These are phyloP conservation scores for Coracias cyanogaster DNA, from an alignment of 2,797 vertebrate genomes.

Conservation along the genomic window DNA sequence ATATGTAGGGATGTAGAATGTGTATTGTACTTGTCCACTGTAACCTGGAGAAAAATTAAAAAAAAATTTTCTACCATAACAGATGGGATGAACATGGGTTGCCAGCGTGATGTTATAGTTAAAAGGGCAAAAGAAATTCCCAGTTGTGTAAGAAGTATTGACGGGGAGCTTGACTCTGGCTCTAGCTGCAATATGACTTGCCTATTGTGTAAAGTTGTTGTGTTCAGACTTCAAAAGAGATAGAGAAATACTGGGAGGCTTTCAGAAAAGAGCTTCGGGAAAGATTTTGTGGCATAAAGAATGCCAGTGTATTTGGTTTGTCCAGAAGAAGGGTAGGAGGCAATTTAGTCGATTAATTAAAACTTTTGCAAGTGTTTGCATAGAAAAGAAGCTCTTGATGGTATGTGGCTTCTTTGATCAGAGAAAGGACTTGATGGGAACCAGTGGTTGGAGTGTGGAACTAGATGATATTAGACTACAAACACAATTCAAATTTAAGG, in stretches of 20 bases:
- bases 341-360: conserved; percentile 36
- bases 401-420: conserved; percentile 32
- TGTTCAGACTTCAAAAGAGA: background rate
- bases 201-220: background rate
- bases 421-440: background rate
- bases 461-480: background rate
- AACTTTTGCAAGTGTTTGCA: conserved; percentile 25
- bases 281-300: background rate
- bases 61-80: background rate
- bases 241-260: background rate
- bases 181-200: background rate
- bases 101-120: background rate
- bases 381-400: background rate
- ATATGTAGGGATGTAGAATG: background rate
- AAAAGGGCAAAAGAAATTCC: background rate
- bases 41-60: background rate
- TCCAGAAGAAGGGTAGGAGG: background rate
- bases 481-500: background rate
- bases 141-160: background rate
- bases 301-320: background rate
- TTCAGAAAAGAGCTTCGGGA: background rate
- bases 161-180: background rate
- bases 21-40: background rate
- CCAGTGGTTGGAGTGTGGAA: background rate
- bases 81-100: background rate